phyloP scores from a whole-genome alignment of 2,113 vertebrate genomes.

The Larimichthys polyactis region DNA sequence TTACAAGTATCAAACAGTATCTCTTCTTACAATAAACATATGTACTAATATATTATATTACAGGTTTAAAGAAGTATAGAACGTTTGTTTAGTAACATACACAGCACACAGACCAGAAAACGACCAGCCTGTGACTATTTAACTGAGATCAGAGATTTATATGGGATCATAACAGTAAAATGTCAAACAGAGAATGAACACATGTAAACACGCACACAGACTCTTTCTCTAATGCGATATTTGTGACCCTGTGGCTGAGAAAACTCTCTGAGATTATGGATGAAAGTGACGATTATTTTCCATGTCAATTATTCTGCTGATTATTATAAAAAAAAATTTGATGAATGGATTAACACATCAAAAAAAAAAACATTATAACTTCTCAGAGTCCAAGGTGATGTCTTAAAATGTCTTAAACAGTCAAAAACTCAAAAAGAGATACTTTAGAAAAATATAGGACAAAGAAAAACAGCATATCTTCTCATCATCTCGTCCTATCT shows the following conservation, averaged over 20 bases:
- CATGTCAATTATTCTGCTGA: not conserved
- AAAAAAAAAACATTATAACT: not conserved
- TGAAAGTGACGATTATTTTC: not conserved
- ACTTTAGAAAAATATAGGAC: not conserved
- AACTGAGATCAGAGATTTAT: not conserved
- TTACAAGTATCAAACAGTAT: not conserved
- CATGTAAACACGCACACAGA: not conserved
- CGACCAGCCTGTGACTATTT: not conserved
- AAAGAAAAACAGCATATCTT: not conserved
- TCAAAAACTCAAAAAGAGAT: not conserved
- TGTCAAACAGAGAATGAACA: not conserved
- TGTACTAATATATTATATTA: not conserved
- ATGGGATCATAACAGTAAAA: not conserved
- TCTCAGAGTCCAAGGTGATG: no score
- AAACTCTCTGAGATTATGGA: not conserved
- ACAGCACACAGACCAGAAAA: not conserved
- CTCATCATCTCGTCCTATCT: not conserved
- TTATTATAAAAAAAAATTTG: no score
- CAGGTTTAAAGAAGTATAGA: not conserved
- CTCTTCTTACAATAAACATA: no score
- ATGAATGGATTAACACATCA: not conserved
- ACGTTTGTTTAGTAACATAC: not conserved
- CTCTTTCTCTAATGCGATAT: not conserved
- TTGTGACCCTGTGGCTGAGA: not conserved
- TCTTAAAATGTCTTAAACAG: not conserved